Percentiles rank a stretch among this genome's conserved stretches.
Conservation (phyloP, 2,113 vertebrate genomes). For the Parus major region DNA sequence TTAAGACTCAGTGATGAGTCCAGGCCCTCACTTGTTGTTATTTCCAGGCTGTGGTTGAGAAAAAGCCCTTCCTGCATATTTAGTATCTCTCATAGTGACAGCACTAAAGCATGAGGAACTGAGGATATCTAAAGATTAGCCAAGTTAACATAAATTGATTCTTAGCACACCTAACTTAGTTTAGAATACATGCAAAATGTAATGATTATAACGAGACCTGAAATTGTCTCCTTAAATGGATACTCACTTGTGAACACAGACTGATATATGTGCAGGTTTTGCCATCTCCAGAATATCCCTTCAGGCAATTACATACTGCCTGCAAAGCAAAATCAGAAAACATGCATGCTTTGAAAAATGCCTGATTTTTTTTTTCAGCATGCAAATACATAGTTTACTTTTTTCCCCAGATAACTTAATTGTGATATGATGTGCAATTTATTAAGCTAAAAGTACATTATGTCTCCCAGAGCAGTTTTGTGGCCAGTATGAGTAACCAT, state of each 20-base stretch:
- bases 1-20: neutral
- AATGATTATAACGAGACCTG: neutral
- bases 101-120: neutral
- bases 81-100: neutral
- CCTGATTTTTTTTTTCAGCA: neutral
- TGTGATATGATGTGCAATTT: neutral
- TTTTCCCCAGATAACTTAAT: neutral
- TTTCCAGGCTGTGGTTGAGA: neutral
- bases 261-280: conserved; percentile 79
- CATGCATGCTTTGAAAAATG: neutral
- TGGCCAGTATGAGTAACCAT: neutral
- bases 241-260: conserved; percentile 81
- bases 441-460: neutral
- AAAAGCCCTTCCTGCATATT: neutral
- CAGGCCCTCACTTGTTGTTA: neutral
- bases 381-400: neutral
- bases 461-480: neutral
- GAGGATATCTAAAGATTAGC: neutral
- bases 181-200: neutral
- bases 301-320: conserved; percentile 84
- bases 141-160: neutral
- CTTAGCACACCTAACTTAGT: neutral
- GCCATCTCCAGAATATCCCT: conserved; percentile 81
- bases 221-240: neutral
- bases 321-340: conserved; percentile 50